Base-by-base conservation (phyloP, 2,797 vertebrate species). In the Chelonia mydas region DNA sequence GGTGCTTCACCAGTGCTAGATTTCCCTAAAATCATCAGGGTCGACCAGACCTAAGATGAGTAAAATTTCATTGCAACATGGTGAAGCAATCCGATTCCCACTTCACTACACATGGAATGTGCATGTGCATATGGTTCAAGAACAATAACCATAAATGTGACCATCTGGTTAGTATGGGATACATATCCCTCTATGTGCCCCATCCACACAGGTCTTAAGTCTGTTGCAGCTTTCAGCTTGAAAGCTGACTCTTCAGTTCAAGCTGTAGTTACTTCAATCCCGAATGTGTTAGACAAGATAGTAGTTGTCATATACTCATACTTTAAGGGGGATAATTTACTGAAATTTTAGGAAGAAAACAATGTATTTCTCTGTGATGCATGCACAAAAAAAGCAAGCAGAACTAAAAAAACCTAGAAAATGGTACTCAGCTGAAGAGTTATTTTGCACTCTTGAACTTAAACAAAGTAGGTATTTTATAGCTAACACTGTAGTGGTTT, bases 371-470 rank as follows among this genome's bases (percentile, higher is more conserved):
- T 72, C 1, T 1, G 47, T 88, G 68, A 65, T 91, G 13, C 21
- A 84, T 95, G 97, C 76, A 95, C 51, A 95, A 79, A 84, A 54
- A 54, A 54, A 54, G 21, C 8, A 88, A 87, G 6, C 84, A 92
- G 83, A 84, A 89, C 37, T 84, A 53, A 93, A 78, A 93, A 84
- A 33, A 50, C 76, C 61, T 87, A 95, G 49, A 91, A 91, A 87
- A 92, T 0, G 0, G 57, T 87, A 37, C 72, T 91, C 84, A 82
- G 68, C 89, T 89, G 72, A 94, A 96, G 94, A 81, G 3, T 0
- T 0, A 86, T 90, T 90, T 81, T 89, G 25, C 77, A 77, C 57
- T 88, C 37, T 54, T 78, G 33, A 28, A 93, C 77, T 94, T 93
- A 74, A 95, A 77, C 33, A 94, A 90, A 97, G 94, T 94, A 15